Percentiles rank a stretch among this genome's conserved stretches.
Conservation (phyloP, 2,888 invertebrate species). For the Dynastes tityus region DNA sequence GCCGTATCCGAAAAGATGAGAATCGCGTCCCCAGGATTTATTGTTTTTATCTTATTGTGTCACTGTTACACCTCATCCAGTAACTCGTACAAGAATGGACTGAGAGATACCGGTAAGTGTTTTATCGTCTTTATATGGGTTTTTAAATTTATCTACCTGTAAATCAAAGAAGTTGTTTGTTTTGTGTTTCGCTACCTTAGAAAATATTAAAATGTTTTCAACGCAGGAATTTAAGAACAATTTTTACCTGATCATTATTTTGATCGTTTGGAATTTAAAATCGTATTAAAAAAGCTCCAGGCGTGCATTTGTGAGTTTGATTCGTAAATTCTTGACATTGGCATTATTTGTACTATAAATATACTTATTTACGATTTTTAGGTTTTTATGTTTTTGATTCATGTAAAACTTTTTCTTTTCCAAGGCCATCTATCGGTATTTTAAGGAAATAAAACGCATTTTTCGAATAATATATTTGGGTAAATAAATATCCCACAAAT, state of each 20-base stretch:
- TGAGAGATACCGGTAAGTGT: constrained; percentile 51
- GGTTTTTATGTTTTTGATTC: too few relatives aligned
- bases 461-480: too few relatives aligned
- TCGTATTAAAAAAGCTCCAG: not conserved
- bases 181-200: not conserved
- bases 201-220: not conserved
- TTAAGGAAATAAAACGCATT: too few relatives aligned
- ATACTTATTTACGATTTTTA: too few relatives aligned
- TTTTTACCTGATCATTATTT: not conserved
- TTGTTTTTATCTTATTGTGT: constrained; percentile 49
- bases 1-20: constrained; percentile 38
- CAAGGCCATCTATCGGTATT: too few relatives aligned
- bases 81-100: constrained; percentile 45
- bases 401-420: too few relatives aligned
- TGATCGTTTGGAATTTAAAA: not conserved
- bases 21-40: constrained; percentile 44
- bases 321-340: too few relatives aligned
- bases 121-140: constrained; percentile 17
- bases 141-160: constrained; percentile 14
- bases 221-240: too few relatives aligned
- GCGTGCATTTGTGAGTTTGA: too few relatives aligned
- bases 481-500: too few relatives aligned
- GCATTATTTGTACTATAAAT: too few relatives aligned
- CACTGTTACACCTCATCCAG: constrained; percentile 47
- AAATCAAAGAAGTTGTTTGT: not conserved